These are phyloP conservation scores for Porites lutea DNA, from an alignment of 64 coral and sea anemone species.

Conservation along the genomic window DNA sequence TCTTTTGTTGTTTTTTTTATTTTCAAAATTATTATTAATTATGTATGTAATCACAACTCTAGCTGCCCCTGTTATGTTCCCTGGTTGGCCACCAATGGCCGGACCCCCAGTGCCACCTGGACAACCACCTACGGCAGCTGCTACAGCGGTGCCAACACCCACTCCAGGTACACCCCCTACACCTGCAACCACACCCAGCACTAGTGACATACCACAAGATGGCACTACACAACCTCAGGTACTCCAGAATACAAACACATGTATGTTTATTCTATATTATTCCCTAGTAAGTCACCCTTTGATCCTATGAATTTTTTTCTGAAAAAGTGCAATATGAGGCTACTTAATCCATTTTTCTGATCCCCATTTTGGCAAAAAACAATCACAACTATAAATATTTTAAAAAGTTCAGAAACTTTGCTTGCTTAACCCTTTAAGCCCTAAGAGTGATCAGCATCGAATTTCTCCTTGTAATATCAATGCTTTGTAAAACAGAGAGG, in stretches of 20 bases:
- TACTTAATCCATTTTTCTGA: too few species aligned
- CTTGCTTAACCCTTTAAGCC: too few species aligned
- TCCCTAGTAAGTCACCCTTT: neutral
- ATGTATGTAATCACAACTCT: neutral
- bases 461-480: too few species aligned
- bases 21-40: neutral
- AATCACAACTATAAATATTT: too few species aligned
- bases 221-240: constrained; percentile 26
- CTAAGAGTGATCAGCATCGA: too few species aligned
- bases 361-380: too few species aligned
- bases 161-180: constrained; percentile 48
- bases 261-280: neutral
- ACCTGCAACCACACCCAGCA: constrained; percentile 17
- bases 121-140: constrained; percentile 40
- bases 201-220: constrained; percentile 35
- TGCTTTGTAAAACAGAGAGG: too few species aligned
- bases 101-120: constrained; percentile 69
- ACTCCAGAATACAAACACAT: neutral
- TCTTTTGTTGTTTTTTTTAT: neutral
- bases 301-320: too few species aligned
- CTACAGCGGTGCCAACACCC: constrained; percentile 59
- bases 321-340: too few species aligned
- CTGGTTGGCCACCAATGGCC: constrained; percentile 91
- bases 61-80: constrained; percentile 84
- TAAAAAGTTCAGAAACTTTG: too few species aligned